phyloP scores from a whole-genome alignment of 2,888 invertebrate species.

The Gari tellinella region DNA sequence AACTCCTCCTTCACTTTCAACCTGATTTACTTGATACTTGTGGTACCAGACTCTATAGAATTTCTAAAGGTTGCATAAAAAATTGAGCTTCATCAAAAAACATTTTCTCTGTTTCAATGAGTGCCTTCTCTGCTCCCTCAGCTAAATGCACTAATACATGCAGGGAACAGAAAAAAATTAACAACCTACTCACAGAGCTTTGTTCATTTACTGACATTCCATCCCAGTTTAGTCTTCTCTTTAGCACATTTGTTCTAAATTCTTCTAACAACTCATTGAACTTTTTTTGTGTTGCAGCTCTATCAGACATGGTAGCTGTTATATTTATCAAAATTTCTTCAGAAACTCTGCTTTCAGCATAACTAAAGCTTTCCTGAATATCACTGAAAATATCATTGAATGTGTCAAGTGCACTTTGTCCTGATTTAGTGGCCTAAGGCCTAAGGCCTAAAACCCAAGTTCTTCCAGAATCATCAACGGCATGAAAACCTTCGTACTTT shows the following conservation, averaged over 20 bases:
- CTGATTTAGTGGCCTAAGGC: constrained; percentile 16
- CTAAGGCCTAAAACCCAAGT: constrained; percentile 28
- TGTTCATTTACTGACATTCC: constrained; percentile 17
- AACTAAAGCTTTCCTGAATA: constrained; percentile 6
- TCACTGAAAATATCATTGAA: constrained; percentile 18
- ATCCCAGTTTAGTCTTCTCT: constrained; percentile 14
- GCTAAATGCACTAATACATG: constrained; percentile 16
- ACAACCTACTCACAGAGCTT: constrained; percentile 21
- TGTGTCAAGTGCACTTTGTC: constrained; percentile 11
- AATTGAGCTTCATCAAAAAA: constrained; percentile 12
- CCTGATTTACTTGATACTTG: too few species aligned
- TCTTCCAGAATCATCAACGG: constrained; percentile 39
- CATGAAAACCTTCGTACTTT: constrained; percentile 55
- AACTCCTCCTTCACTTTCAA: too few species aligned
- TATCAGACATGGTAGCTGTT: constrained; percentile 20
- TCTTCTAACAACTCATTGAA: constrained; percentile 31
- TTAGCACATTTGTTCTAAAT: constrained; percentile 21
- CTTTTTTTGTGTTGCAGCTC: constrained; percentile 19
- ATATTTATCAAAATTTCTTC: constrained; percentile 22
- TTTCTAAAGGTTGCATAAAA: constrained; percentile 9
- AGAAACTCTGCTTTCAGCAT: constrained; percentile 7
- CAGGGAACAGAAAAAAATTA: constrained; percentile 54
- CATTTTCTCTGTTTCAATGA: constrained; percentile 4
- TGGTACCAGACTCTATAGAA: too few species aligned
- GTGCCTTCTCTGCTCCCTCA: not conserved